These are phyloP conservation scores for Battus philenor DNA, from an alignment of 1,140 invertebrate genomes.

Conservation along the genomic window DNA sequence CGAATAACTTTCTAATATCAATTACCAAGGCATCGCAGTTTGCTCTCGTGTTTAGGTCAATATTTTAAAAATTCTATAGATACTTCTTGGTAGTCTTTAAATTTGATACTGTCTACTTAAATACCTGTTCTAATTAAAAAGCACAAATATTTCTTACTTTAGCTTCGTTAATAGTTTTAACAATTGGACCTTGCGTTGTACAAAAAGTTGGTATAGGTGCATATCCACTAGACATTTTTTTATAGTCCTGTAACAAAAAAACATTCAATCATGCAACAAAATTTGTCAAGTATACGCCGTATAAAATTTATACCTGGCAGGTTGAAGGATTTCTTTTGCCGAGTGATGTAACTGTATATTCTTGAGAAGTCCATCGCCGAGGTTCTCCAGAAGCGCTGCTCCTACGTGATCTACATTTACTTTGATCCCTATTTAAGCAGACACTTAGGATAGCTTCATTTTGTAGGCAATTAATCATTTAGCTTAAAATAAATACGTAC, in stretches of 20 bases:
- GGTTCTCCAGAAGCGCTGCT: slow-evolving; percentile 43
- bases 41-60: no score
- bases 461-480: no score
- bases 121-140: no score
- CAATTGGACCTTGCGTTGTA: slow-evolving; percentile 35
- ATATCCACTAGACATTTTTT: slow-evolving; percentile 19
- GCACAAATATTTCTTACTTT: slow-evolving; percentile 38
- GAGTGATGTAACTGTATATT: slow-evolving; percentile 21
- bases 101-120: no score
- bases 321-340: slow-evolving; percentile 17
- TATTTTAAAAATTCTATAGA: no score
- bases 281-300: no score
- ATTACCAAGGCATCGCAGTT: no score
- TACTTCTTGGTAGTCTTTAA: no score
- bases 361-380: slow-evolving; percentile 21
- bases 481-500: slow-evolving; percentile 22
- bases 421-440: background rate
- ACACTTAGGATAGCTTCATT: no score
- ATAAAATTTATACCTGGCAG: slow-evolving; percentile 17
- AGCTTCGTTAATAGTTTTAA: slow-evolving; percentile 52
- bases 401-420: slow-evolving; percentile 22
- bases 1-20: no score
- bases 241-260: slow-evolving; percentile 30
- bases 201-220: slow-evolving; percentile 36
- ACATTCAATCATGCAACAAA: no score